Evolutionary conservation across 2,888 invertebrate species (phyloP), one percentile per base, ranked within the genome.

Genomic region (Trichacis sp.): DNA sequence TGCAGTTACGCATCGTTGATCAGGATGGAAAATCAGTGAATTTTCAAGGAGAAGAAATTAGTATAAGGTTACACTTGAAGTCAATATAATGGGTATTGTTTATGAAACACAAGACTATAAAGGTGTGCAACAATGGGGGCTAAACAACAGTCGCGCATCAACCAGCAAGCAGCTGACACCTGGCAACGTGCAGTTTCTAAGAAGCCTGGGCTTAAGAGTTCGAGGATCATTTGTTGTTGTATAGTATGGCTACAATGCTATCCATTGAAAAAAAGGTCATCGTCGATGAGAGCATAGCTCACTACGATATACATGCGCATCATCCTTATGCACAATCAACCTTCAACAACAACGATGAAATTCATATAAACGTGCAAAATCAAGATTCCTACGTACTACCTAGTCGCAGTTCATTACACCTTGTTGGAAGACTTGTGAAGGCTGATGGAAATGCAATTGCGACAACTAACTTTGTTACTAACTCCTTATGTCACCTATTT

Each of bases 401-500:
- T 9, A 53, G 59, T 1, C 47, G 48, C 12, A 65, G 68, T 63
- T 63, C 49, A 11, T 8, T 63, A 14, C 68, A 61, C 29, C 15
- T 68, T 8, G 51, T 9, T n/a, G 64, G 66, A 6, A 58, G 46
- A 62, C 20, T 65, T n/a, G n/a, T 42, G 11, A 53, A 45, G 36
- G 12, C 33, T 8, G 51, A 53, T 33, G 53, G 49, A 18, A 46
- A 24, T 5, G 30, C n/a, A n/a, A n/a, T n/a, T n/a, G 18, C 6
- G 11, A 14, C 12, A 3, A 65, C 63, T 51, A 42, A 55, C 48
- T 64, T 66, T 1, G 50, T 60, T 1, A 65, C 52, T 17, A 69
- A 79, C 62, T 69, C 68, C 24, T 57, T 77, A n/a, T 69, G 74
- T 11, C 73, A 75, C 67, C 47, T 80, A 6, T 80, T 81, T 64